Percentiles rank a stretch among this genome's conserved stretches.
These are phyloP conservation scores for Zapornia atra DNA, from an alignment of 2,113 vertebrate genomes.

Conservation along the genomic window DNA sequence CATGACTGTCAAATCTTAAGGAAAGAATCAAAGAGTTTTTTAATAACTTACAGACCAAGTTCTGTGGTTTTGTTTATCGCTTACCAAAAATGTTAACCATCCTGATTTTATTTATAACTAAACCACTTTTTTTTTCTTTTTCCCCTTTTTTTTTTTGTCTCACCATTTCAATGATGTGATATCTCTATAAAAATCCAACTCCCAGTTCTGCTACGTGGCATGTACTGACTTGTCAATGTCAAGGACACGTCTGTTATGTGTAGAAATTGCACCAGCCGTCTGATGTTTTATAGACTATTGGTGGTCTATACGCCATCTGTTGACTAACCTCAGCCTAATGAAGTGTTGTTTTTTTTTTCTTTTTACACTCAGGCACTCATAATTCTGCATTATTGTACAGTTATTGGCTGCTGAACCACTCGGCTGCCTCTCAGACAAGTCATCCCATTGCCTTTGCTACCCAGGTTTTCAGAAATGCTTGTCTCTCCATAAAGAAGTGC, in stretches of 20 bases:
- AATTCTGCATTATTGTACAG: neutral
- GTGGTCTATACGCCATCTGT: conserved; percentile 16
- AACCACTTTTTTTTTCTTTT: neutral
- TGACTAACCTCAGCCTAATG: conserved; percentile 1
- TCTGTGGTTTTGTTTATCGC: neutral
- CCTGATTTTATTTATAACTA: conserved; percentile 52
- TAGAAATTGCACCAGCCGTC: conserved; percentile 4
- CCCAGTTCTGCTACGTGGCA: neutral
- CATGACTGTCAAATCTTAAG: neutral
- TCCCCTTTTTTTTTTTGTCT: neutral
- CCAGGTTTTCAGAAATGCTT: neutral
- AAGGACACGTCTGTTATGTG: conserved; percentile 13
- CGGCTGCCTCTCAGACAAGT: neutral
- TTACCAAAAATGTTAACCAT: conserved; percentile 27
- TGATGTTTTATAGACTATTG: conserved; percentile 33
- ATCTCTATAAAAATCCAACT: conserved; percentile 48
- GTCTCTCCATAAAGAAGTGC: neutral
- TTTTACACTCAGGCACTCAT: neutral
- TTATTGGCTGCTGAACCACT: neutral
- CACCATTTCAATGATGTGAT: neutral
- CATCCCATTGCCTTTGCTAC: neutral
- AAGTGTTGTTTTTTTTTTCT: neutral
- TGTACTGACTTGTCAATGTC: conserved; percentile 49
- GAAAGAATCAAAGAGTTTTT: neutral
- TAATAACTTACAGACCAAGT: neutral